Evolutionary conservation across 2,888 invertebrate species (phyloP).

Genomic region (Drosophila vallismaia): DNA sequence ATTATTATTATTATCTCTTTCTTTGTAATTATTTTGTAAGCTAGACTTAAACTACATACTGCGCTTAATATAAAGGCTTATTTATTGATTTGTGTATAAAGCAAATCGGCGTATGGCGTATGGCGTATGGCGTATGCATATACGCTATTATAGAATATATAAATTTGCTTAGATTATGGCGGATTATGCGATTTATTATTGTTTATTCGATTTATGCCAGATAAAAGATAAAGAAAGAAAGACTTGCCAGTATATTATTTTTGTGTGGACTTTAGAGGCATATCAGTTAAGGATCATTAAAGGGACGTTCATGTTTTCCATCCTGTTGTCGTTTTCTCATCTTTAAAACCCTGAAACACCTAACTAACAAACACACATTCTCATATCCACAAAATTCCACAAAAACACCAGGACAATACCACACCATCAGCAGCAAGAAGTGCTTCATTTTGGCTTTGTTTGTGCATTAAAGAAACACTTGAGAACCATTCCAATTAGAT

Average conservation of each 20-base stretch:
- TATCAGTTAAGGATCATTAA: background rate
- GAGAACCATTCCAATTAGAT: slow-evolving; percentile 42
- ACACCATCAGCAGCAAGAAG: slow-evolving; percentile 16
- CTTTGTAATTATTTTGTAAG: slow-evolving; percentile 40
- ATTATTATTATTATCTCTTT: slow-evolving; percentile 32
- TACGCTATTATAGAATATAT: slow-evolving; percentile 50
- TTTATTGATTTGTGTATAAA: slow-evolving; percentile 46
- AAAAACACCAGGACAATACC: slow-evolving; percentile 13
- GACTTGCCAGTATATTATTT: slow-evolving; percentile 33
- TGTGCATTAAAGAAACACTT: slow-evolving; percentile 20
- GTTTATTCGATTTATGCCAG: slow-evolving; percentile 35
- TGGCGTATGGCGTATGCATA: slow-evolving; percentile 23
- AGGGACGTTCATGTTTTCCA: slow-evolving; percentile 7
- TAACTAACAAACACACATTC: slow-evolving; percentile 28
- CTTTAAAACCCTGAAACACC: background rate
- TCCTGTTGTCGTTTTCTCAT: slow-evolving; percentile 45
- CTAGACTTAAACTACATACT: slow-evolving; percentile 22
- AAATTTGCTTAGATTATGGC: slow-evolving; percentile 34
- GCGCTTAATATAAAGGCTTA: slow-evolving; percentile 40
- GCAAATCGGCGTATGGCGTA: slow-evolving; percentile 23
- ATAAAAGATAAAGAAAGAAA: slow-evolving; percentile 11
- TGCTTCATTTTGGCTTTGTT: slow-evolving; percentile 36
- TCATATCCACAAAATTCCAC: slow-evolving; percentile 7
- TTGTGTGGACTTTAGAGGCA: too few species aligned
- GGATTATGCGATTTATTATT: slow-evolving; percentile 19